A percentile compares a stretch with the other conserved stretches of the same genome.
Evolutionary conservation across 2,888 invertebrate genomes (phyloP).

Genomic region (Xestia xanthographa): DNA sequence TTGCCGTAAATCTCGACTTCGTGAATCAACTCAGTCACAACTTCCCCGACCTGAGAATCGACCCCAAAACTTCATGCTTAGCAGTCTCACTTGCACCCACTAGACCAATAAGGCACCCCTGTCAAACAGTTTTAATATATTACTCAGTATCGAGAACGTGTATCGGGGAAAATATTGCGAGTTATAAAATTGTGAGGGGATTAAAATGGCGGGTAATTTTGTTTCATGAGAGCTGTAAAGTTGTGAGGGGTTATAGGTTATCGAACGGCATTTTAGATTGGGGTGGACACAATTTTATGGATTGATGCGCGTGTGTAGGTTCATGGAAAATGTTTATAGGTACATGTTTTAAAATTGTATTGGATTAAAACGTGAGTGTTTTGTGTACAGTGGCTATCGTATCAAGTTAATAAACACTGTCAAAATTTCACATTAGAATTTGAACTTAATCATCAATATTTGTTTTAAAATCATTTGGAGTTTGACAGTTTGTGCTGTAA

Average conservation of each 20-base stretch:
- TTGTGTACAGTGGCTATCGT: no score
- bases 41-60: neutral
- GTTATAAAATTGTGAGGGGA: constrained; percentile 43
- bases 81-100: neutral
- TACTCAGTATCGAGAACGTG: constrained; percentile 50
- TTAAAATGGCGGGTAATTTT: constrained; percentile 47
- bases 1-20: neutral
- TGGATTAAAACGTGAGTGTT: neutral
- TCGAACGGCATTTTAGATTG: constrained; percentile 34
- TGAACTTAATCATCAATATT: no score
- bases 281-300: constrained; percentile 9
- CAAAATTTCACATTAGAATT: no score
- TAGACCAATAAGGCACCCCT: constrained; percentile 77
- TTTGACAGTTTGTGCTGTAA: no score
- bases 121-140: constrained; percentile 68
- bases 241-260: constrained; percentile 38
- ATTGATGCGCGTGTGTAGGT: neutral
- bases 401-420: no score
- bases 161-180: constrained; percentile 46
- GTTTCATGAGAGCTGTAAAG: constrained; percentile 45
- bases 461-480: no score
- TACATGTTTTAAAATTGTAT: constrained; percentile 12
- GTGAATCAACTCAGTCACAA: neutral
- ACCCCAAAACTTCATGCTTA: neutral
- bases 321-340: neutral